Percentiles rank a stretch among this genome's conserved stretches.
These are phyloP conservation scores for Cephus nigrinus DNA, from an alignment of 2,888 invertebrate species.

Conservation along the genomic window DNA sequence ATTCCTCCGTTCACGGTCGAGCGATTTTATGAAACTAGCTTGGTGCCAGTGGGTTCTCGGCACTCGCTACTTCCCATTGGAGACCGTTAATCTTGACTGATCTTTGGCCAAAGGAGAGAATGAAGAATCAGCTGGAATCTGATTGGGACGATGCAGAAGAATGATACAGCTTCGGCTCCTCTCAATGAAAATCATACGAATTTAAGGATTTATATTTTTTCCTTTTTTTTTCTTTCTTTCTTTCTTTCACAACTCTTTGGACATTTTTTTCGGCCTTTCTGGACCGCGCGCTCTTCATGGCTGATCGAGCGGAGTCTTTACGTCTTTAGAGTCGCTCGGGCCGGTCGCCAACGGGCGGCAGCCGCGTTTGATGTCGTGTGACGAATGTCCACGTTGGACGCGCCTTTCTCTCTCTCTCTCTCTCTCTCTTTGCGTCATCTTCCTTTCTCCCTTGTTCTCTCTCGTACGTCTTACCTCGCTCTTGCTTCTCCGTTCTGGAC, in stretches of 20 bases:
- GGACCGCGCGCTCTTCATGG: slow-evolving; percentile 51
- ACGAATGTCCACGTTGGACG: slow-evolving; percentile 65
- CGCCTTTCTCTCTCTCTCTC: slow-evolving; percentile 46
- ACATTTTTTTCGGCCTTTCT: slow-evolving; percentile 39
- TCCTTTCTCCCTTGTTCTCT: slow-evolving; percentile 4
- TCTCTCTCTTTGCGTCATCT: slow-evolving; percentile 13
- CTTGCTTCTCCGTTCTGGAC: slow-evolving; percentile 20
- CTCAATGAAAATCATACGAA: neutral
- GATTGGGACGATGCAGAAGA: neutral
- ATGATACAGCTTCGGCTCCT: neutral
- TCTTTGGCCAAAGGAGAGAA: neutral
- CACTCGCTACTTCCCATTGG: neutral
- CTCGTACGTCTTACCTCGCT: slow-evolving; percentile 7
- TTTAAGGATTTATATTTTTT: neutral
- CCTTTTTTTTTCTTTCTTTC: neutral
- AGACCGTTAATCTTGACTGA: neutral
- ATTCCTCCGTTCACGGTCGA: slow-evolving; percentile 54
- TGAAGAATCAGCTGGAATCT: neutral
- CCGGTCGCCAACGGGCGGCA: slow-evolving; percentile 61
- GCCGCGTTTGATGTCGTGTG: slow-evolving; percentile 65
- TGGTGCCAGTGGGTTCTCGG: slow-evolving; percentile 1
- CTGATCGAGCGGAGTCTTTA: slow-evolving; percentile 64
- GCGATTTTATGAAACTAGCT: slow-evolving; percentile 51
- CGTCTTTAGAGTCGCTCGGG: slow-evolving; percentile 63
- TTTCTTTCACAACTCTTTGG: slow-evolving; percentile 36